These are phyloP conservation scores for Xestoiulus laeticollis DNA, from an alignment of 2,888 invertebrate species.

Conservation along the genomic window DNA sequence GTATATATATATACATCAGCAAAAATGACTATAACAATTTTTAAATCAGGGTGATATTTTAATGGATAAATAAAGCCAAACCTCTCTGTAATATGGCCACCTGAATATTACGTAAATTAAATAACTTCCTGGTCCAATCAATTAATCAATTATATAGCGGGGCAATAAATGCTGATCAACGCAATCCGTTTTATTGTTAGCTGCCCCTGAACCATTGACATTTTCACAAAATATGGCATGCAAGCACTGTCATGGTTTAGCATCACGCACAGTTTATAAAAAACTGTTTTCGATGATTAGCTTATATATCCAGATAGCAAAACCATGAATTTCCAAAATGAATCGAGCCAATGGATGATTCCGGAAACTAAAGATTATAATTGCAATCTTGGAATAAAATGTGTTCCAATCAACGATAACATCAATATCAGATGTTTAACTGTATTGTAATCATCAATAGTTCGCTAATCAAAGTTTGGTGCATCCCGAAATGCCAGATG, in stretches of 20 bases:
- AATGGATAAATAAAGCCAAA: no score
- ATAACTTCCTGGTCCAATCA: neutral
- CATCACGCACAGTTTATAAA: neutral
- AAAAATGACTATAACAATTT: no score
- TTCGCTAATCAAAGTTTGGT: neutral
- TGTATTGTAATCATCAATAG: neutral
- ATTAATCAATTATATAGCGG: neutral
- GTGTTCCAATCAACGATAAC: no score
- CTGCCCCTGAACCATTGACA: neutral
- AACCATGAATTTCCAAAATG: neutral
- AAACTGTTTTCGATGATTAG: neutral
- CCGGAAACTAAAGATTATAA: neutral
- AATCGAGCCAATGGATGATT: neutral
- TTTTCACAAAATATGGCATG: neutral
- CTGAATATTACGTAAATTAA: neutral
- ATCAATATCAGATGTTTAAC: neutral
- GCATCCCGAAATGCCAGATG: neutral
- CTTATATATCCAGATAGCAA: neutral
- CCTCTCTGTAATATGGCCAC: neutral
- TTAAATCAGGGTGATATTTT: no score
- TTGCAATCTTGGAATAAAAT: no score
- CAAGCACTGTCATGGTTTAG: neutral
- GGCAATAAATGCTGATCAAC: neutral
- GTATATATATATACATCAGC: no score
- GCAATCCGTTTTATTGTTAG: neutral